Base-by-base conservation (phyloP, 2,797 vertebrate species). In the Phalanger gymnotis region DNA sequence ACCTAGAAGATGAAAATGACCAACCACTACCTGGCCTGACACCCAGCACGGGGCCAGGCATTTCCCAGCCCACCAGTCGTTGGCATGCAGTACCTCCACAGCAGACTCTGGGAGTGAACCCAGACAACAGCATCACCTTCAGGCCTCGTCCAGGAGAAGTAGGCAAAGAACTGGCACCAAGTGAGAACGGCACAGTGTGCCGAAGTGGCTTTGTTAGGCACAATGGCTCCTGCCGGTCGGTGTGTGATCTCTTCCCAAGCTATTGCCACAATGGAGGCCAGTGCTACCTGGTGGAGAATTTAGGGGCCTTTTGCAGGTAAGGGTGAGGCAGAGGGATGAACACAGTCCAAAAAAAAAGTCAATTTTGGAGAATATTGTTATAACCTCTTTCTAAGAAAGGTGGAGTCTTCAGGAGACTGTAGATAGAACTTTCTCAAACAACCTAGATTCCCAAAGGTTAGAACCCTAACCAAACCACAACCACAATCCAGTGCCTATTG, bases 241-340 rank as follows among this genome's bases (percentile, higher is more conserved):
- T 99, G 93, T 99, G 99, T 4, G 99, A 99, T 97, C 98, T 98
- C 93, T 98, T 99, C 96, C 99, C 99, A 73, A 99, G 99, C 98
- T 99, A 99, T 98, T 99, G 99, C 98, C 99, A 99, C 98, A 99
- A 99, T 19, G 99, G 99, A 2, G 99, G 99, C n/a, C 99, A 99
- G 98, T 99, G 99, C 97, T 99, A 99, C 98, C 98, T 99, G 97
- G 98, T 99, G 98, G 99, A 99, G 97, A 99, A 99, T 93, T 98
- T 98, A 66, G 99, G 99, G 4, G 99, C 99, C 96, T 99, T 99
- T 98, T 99, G 99, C 99, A 99, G 99, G 99, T 99, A 98, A 97
- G 98, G 89, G 56, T 4, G 54, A 58, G 92, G 22, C 81, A 61
- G 16, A 10, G 53, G 61, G 53, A 30, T 55, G 25, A 28, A 28